Evolutionary conservation across 2,888 invertebrate genomes (phyloP).

Genomic region (Odontomyia ornata): DNA sequence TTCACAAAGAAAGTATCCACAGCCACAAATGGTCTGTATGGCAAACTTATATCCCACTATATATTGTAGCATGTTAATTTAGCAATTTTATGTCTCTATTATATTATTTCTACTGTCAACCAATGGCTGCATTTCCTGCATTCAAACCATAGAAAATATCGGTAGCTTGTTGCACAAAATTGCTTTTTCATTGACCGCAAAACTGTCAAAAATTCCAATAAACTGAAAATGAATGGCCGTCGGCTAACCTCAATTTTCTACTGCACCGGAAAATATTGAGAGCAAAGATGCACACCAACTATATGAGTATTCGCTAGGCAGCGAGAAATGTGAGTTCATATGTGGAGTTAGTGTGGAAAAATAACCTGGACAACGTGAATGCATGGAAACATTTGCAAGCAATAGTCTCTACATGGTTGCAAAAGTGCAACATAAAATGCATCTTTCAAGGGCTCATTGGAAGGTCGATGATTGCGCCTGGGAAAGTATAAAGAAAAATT

Average conservation of each 20-base stretch:
- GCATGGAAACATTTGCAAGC: not conserved
- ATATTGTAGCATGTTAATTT: not conserved
- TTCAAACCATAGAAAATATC: not conserved
- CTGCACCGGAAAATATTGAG: constrained; percentile 4
- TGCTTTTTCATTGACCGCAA: constrained; percentile 42
- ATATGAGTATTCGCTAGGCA: not conserved
- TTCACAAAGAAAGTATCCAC: too few relatives aligned
- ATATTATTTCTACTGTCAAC: not conserved
- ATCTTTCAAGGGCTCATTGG: not conserved
- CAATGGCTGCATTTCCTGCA: not conserved
- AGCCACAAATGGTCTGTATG: too few relatives aligned
- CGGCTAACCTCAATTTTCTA: constrained; percentile 49
- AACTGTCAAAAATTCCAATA: constrained; percentile 45
- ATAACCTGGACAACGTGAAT: not conserved
- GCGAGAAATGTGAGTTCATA: not conserved
- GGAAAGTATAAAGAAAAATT: not conserved
- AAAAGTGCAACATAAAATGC: constrained; percentile 9
- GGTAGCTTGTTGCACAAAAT: constrained; percentile 40
- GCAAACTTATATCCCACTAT: too few relatives aligned
- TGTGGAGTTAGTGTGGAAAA: not conserved
- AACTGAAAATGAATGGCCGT: constrained; percentile 47
- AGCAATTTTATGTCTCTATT: not conserved
- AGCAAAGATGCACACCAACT: not conserved
- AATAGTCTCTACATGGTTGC: not conserved
- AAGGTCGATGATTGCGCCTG: not conserved